A percentile compares a stretch with the other conserved stretches of the same genome.
Conservation (phyloP, 2,797 vertebrate species). For the Arrhamphus sclerolepis region DNA sequence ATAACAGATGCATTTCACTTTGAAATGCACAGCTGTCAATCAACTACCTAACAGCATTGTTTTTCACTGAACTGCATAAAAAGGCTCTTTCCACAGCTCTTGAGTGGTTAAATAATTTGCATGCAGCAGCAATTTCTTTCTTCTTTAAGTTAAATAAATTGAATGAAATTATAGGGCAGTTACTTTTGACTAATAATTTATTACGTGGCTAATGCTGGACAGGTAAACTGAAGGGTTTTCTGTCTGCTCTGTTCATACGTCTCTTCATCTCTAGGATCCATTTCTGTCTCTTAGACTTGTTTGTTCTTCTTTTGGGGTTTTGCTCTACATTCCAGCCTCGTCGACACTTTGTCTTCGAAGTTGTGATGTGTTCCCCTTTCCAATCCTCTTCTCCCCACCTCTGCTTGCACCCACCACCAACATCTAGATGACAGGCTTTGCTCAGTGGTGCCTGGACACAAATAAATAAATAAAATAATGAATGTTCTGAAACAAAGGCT, state of each 20-base stretch:
- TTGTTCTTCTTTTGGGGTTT: slow-evolving; percentile 14
- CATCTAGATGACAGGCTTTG: slow-evolving; percentile 24
- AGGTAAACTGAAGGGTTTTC: slow-evolving; percentile 21
- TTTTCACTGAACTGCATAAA: no score
- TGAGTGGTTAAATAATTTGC: no score
- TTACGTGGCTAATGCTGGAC: neutral
- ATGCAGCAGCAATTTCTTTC: no score
- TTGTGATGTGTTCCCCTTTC: slow-evolving; percentile 18
- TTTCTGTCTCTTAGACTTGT: neutral
- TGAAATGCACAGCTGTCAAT: no score
- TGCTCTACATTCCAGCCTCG: slow-evolving; percentile 9
- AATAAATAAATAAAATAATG: neutral
- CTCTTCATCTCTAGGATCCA: slow-evolving; percentile 17
- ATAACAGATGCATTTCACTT: no score
- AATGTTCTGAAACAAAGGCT: neutral
- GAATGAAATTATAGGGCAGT: neutral
- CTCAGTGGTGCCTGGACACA: slow-evolving; percentile 13
- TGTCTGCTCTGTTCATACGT: neutral
- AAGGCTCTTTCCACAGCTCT: no score
- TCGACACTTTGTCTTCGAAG: slow-evolving; percentile 35
- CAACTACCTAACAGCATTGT: no score
- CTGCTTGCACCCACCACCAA: slow-evolving; percentile 12
- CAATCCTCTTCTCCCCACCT: neutral
- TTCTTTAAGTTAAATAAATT: no score
- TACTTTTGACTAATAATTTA: neutral